phyloP scores from a whole-genome alignment of 2,797 vertebrate genomes.

The Dipus sagitta region DNA sequence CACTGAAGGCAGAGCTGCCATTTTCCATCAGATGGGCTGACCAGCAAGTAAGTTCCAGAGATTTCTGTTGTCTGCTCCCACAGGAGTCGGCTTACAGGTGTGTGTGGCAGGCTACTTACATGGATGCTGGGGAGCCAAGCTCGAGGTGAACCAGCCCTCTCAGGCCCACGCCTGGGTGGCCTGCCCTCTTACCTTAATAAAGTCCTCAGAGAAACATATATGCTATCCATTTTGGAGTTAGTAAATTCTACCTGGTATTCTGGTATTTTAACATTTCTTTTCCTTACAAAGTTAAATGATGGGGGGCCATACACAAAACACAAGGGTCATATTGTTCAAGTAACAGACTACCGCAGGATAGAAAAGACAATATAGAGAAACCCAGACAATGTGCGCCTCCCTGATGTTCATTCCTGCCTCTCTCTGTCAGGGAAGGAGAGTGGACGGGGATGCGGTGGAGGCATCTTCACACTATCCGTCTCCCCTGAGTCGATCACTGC shows the following conservation, averaged over 20 bases:
- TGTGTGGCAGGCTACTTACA: too few relatives aligned
- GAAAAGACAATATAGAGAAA: neutral
- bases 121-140: too few relatives aligned
- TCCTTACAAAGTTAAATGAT: conserved; percentile 24
- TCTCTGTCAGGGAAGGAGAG: neutral
- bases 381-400: neutral
- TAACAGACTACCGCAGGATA: neutral
- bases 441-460: neutral
- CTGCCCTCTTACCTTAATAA: neutral
- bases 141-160: too few relatives aligned
- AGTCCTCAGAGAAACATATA: neutral
- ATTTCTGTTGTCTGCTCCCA: too few relatives aligned
- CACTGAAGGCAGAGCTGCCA: too few relatives aligned
- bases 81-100: too few relatives aligned
- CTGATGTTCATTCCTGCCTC: neutral
- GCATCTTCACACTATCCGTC: neutral
- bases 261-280: conserved; percentile 23
- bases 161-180: too few relatives aligned
- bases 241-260: conserved; percentile 42
- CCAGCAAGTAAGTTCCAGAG: too few relatives aligned
- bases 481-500: neutral
- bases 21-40: too few relatives aligned
- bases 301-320: neutral
- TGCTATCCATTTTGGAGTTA: neutral
- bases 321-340: neutral